Percentiles rank a stretch among this genome's conserved stretches.
phyloP scores from a whole-genome alignment of 1,140 invertebrate genomes.

The Harpegnathos saltator region DNA sequence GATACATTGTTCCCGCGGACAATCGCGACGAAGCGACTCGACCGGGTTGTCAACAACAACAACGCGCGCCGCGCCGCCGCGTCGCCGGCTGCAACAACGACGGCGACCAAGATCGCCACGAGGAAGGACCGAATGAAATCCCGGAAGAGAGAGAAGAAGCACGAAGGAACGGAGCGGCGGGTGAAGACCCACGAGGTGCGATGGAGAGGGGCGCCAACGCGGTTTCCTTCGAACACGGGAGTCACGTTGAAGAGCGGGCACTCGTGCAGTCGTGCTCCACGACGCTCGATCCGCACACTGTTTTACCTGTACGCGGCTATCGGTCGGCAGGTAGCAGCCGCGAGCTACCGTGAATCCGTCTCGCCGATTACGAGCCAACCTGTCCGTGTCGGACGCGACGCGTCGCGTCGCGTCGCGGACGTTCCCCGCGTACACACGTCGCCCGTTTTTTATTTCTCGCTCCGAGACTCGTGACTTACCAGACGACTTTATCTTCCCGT shows the following conservation, averaged over 20 bases:
- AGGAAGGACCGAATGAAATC: slow-evolving; percentile 61
- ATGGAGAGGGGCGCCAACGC: slow-evolving; percentile 57
- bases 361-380: slow-evolving; percentile 1
- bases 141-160: slow-evolving; percentile 49
- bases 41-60: neutral
- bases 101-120: neutral
- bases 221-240: slow-evolving; percentile 60
- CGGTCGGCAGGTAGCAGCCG: slow-evolving; percentile 61
- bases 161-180: slow-evolving; percentile 48
- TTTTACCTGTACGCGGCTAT: slow-evolving; percentile 55
- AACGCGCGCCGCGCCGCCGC: neutral
- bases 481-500: neutral
- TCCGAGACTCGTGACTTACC: neutral
- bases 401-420: slow-evolving; percentile 8
- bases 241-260: slow-evolving; percentile 57
- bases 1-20: neutral
- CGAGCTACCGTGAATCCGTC: slow-evolving; percentile 49
- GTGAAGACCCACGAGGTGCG: slow-evolving; percentile 25
- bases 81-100: neutral
- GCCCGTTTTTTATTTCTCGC: neutral
- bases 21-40: neutral
- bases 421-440: neutral
- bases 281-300: slow-evolving; percentile 61
- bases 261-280: slow-evolving; percentile 62
- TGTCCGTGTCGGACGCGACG: slow-evolving; percentile 13